These are phyloP conservation scores for Nothoprocta pentlandii DNA, from an alignment of 2,113 vertebrate genomes.

Conservation along the genomic window DNA sequence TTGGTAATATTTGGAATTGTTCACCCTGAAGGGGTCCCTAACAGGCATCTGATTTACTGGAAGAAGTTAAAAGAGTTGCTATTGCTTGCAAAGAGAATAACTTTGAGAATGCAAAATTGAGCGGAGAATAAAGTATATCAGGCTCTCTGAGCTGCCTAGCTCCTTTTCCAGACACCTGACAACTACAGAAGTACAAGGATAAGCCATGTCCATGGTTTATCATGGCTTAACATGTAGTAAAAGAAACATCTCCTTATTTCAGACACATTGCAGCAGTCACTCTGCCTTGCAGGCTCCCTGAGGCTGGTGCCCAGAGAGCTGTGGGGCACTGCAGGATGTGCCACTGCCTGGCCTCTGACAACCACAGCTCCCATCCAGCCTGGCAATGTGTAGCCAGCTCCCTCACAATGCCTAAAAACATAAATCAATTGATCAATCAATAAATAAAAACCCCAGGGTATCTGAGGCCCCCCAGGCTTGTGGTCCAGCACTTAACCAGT, in stretches of 20 bases:
- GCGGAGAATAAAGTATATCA: neutral
- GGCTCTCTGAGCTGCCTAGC: neutral
- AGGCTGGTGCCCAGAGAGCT: neutral
- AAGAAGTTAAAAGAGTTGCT: neutral
- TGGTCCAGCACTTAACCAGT: neutral
- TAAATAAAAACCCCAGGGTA: fast-evolving
- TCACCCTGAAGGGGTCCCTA: neutral
- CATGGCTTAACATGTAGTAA: neutral
- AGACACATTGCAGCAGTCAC: neutral
- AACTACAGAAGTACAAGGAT: neutral
- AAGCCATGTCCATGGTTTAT: neutral
- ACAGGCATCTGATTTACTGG: neutral
- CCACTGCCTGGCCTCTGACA: neutral
- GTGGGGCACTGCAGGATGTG: neutral
- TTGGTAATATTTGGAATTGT: neutral
- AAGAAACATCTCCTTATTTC: neutral
- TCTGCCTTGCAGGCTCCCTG: neutral
- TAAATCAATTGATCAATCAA: too few species aligned
- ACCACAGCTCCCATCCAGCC: neutral
- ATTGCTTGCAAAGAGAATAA: neutral
- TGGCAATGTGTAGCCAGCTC: neutral
- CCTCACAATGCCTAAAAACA: neutral
- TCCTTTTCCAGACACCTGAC: neutral
- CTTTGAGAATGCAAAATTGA: neutral
- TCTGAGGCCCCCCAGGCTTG: neutral